Conservation (phyloP, 2,113 vertebrate genomes). For the Reinhardtius hippoglossoides region DNA sequence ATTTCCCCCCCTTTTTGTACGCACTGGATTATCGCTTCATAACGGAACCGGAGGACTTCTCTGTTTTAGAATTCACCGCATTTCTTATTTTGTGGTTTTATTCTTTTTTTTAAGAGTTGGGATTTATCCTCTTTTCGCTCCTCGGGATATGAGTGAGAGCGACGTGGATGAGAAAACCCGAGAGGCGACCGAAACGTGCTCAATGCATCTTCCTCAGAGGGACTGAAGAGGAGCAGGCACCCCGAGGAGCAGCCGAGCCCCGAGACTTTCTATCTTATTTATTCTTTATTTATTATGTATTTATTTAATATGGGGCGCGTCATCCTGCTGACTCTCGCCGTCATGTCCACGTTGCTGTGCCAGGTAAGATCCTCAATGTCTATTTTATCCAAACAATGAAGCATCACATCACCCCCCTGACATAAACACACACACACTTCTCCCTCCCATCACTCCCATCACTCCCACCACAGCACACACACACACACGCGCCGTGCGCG, state of each 20-base stretch:
- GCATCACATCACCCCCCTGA: not conserved
- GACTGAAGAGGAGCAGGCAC: slow-evolving; percentile 67
- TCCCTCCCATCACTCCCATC: not conserved
- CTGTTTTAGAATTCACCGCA: not conserved
- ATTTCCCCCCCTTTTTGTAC: slow-evolving; percentile 21
- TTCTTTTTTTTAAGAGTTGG: slow-evolving; percentile 28
- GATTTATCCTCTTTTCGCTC: slow-evolving; percentile 54
- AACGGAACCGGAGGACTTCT: slow-evolving; percentile 59
- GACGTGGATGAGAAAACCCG: slow-evolving; percentile 71
- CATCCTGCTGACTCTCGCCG: slow-evolving; percentile 83
- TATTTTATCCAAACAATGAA: slow-evolving; percentile 34
- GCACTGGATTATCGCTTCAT: slow-evolving; percentile 74
- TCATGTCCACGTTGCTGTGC: slow-evolving; percentile 86
- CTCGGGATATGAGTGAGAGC: slow-evolving; percentile 73
- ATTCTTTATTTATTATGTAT: slow-evolving; percentile 80
- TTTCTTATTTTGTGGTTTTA: not conserved
- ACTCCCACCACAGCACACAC: too few species aligned
- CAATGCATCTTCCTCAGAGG: slow-evolving; percentile 76
- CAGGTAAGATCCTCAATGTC: slow-evolving; percentile 84
- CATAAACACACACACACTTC: not conserved
- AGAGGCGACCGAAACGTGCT: slow-evolving; percentile 66
- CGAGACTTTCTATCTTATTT: slow-evolving; percentile 64
- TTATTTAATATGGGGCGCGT: slow-evolving; percentile 88
- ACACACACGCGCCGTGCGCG: not conserved
- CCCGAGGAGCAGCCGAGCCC: slow-evolving; percentile 66